Conservation (phyloP, 2,797 vertebrate species). For the Selene dorsalis region DNA sequence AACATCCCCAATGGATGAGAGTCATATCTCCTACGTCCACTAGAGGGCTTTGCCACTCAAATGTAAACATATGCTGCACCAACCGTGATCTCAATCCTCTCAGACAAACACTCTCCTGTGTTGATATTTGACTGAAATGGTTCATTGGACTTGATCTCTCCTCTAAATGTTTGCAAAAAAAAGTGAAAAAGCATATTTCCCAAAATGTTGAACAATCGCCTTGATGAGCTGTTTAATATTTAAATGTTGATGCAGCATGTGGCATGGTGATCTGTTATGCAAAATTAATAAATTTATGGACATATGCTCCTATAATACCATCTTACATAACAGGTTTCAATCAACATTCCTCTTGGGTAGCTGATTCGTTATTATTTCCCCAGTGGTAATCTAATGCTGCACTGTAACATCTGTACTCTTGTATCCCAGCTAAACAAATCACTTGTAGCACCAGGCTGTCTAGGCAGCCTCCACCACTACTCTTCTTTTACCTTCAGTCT, state of each 20-base stretch:
- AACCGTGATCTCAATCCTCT: not conserved
- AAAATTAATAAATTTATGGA: slow-evolving; percentile 32
- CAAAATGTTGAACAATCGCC: not conserved
- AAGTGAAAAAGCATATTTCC: not conserved
- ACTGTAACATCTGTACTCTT: slow-evolving; percentile 45
- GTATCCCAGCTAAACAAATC: slow-evolving; percentile 50
- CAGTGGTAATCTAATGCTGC: slow-evolving; percentile 25
- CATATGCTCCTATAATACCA: slow-evolving; percentile 27
- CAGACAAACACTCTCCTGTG: not conserved
- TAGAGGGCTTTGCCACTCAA: not conserved
- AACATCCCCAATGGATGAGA: not conserved
- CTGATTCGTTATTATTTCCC: slow-evolving; percentile 47
- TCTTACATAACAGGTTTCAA: slow-evolving; percentile 31
- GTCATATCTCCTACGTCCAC: not conserved
- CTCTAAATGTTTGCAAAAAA: not conserved
- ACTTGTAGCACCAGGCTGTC: slow-evolving; percentile 52
- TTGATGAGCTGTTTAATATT: slow-evolving; percentile 34
- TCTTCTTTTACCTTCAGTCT: slow-evolving; percentile 63
- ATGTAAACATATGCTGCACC: not conserved
- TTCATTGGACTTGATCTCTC: not conserved
- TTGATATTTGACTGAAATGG: not conserved
- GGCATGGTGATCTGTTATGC: slow-evolving; percentile 9
- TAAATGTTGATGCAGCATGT: slow-evolving; percentile 24
- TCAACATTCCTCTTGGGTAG: slow-evolving; percentile 21
- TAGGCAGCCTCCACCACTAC: slow-evolving; percentile 46